Evolutionary conservation across 1,140 invertebrate species (phyloP), one percentile per base, ranked within the genome.

Genomic region (Frieseomelitta varia): DNA sequence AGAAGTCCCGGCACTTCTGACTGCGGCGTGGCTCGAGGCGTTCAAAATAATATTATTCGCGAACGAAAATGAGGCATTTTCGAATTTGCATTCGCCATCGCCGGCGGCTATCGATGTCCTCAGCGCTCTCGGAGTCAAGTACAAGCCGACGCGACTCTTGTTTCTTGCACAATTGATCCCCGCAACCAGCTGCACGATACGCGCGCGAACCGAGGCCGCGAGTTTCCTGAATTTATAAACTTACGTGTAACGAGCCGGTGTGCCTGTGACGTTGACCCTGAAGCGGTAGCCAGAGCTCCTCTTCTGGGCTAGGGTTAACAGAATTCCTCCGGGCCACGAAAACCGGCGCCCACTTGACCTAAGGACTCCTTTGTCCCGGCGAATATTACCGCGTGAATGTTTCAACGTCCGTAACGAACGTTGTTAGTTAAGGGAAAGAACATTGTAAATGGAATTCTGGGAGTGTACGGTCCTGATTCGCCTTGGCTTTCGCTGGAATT

Each of bases 1-100:
- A 69, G 78, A 71, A 71, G 68, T 51, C 34, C 39, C 55, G 55
- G 39, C n/a, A 77, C 81, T 83, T 61, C 55, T 83, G 75, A 65
- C 65, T 61, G 55, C 61, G 56, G n/a, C 65, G 55, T 58, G 19
- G 55, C 80, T 55, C 65, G 11, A 2, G 21, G 81, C 55, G 27
- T 77, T 83, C 79, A 27, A 58, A 83, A 71, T 83, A 83, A 83
- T 83, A 56, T 75, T 83, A 83, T 77, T 68, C 81, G 55, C 75
- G 81, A 78, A 78, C 68, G 81, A 77, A 83, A 83, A 83, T 79
- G 81, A 83, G 81, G 81, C 75, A 71, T 77, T 83, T 68, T 83
- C 75, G 75, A 83, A 83, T 83, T 83, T 83, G 75, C 81, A 83
- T 83, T 53, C 67, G 4, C 65, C n/a, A 8, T 17, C 15, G 81